phyloP scores from a whole-genome alignment of 2,888 invertebrate genomes.

The Neoascia interrupta region DNA sequence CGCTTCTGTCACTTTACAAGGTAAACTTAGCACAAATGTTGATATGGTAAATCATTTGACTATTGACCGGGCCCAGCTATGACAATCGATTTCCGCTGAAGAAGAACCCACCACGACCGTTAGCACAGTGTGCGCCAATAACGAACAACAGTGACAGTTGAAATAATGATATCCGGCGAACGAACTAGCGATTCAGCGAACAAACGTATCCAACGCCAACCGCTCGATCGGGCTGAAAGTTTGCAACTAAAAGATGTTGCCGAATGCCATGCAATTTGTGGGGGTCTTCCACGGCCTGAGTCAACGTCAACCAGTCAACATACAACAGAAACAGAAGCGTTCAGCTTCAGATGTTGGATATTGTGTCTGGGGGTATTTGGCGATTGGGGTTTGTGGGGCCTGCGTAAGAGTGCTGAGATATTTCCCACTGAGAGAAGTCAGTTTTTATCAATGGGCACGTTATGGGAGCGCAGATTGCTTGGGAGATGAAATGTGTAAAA shows the following conservation, averaged over 20 bases:
- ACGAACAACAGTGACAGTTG: neutral
- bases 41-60: constrained; percentile 1
- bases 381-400: neutral
- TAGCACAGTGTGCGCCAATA: neutral
- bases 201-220: constrained; percentile 61
- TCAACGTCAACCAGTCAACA: neutral
- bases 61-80: neutral
- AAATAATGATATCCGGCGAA: neutral
- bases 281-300: constrained; percentile 1
- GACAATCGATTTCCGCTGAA: neutral
- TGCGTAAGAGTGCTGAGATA: neutral
- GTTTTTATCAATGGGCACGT: constrained; percentile 24
- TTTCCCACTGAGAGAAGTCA: neutral
- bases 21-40: too few relatives aligned
- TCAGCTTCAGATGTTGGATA: too few relatives aligned
- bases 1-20: too few relatives aligned
- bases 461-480: neutral
- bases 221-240: constrained; percentile 59
- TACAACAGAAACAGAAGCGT: constrained; percentile 3
- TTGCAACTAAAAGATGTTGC: constrained; percentile 59
- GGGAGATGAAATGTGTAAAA: too few relatives aligned
- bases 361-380: neutral
- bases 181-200: constrained; percentile 27
- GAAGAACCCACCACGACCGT: constrained; percentile 7
- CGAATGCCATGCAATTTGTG: constrained; percentile 27